Conservation (phyloP, 2,888 invertebrate genomes). For the Hoplodrina blanda region DNA sequence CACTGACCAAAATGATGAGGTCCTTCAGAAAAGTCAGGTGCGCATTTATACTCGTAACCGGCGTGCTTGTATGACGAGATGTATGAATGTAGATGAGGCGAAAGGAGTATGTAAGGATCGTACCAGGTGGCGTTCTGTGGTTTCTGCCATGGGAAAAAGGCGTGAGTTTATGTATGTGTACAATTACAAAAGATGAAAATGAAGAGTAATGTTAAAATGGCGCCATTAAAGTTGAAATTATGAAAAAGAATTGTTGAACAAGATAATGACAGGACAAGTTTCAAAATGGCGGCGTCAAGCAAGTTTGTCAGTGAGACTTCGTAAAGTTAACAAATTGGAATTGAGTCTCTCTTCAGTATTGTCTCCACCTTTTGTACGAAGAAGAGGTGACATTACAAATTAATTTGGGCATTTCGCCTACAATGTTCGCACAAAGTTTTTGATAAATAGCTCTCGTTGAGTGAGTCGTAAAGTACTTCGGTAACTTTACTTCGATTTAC, state of each 20-base stretch:
- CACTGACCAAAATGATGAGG: no score
- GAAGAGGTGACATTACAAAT: slow-evolving; percentile 57
- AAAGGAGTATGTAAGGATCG: no score
- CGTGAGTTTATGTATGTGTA: not conserved
- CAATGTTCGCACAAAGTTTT: slow-evolving; percentile 55
- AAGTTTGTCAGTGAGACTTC: slow-evolving; percentile 38
- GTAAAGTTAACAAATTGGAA: slow-evolving; percentile 53
- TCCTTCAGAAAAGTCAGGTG: no score
- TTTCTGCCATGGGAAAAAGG: no score
- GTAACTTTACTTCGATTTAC: slow-evolving; percentile 28
- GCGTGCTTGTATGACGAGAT: no score
- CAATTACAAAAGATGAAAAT: slow-evolving; percentile 10
- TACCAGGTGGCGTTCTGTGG: no score
- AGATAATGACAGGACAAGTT: slow-evolving; percentile 30
- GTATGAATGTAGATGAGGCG: no score
- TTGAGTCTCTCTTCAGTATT: slow-evolving; percentile 41
- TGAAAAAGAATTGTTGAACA: slow-evolving; percentile 4
- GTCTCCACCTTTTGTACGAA: slow-evolving; percentile 51
- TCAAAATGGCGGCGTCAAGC: slow-evolving; percentile 22
- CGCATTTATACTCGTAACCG: no score
- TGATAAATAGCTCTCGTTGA: slow-evolving; percentile 57
- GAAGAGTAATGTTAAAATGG: not conserved
- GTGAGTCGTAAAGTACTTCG: slow-evolving; percentile 24
- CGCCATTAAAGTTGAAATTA: slow-evolving; percentile 3
- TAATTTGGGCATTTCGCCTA: slow-evolving; percentile 54